phyloP scores from a whole-genome alignment of 2,113 vertebrate genomes.

The Petroica traversi region DNA sequence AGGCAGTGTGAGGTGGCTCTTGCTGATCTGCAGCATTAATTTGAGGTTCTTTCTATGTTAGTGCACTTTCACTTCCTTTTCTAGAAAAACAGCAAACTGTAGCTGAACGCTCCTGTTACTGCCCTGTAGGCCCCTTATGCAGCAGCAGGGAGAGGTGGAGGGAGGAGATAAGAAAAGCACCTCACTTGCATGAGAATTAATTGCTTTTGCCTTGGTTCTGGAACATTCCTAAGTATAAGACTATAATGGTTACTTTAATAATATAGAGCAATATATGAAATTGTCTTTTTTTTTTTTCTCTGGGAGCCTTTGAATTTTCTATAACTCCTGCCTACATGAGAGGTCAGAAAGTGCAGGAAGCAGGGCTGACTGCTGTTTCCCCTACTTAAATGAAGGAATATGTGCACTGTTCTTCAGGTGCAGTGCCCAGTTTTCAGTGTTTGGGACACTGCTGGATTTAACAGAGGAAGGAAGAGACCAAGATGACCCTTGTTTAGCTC shows the following conservation, averaged over 20 bases:
- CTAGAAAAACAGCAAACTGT: background rate
- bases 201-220: background rate
- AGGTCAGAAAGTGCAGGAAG: background rate
- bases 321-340: background rate
- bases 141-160: background rate
- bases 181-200: background rate
- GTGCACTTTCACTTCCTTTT: slow-evolving; percentile 34
- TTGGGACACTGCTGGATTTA: background rate
- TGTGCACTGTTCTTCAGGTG: background rate
- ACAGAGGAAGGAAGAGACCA: background rate
- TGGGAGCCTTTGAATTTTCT: background rate
- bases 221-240: background rate
- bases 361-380: background rate
- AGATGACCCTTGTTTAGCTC: background rate
- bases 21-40: slow-evolving; percentile 6
- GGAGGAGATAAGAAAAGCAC: background rate
- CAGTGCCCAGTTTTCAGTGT: background rate
- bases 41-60: background rate
- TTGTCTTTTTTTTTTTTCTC: background rate
- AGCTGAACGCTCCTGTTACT: background rate
- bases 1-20: background rate
- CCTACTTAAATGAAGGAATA: background rate
- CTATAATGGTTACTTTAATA: background rate
- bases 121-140: background rate
- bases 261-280: background rate